Base-by-base conservation (phyloP, 1,140 invertebrate genomes). In the Brachionus sp. region DNA sequence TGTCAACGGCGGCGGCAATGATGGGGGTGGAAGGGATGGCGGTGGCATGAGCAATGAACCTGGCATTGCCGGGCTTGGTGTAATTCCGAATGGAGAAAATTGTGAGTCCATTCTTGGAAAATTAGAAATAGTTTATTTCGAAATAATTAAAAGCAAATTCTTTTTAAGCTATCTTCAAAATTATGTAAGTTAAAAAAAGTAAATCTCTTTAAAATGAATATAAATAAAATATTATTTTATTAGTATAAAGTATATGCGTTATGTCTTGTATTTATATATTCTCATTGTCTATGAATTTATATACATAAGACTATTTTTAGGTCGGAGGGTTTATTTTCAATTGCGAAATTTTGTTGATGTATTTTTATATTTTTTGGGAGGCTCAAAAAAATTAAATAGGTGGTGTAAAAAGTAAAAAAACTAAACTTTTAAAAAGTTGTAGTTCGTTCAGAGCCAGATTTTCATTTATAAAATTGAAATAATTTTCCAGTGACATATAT, bases 91-190 rank as follows among this genome's bases (percentile, higher is more conserved):
- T 29, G 77, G 77, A 80, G 77, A 80, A 66, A 39, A 80, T 35
- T 80, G 77, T 5, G 77, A 66, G 25, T 80, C 77, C 77, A 80
- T 80, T 80, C 16, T 57, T 57, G 35, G 68, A 70, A 37, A 39
- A 25, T 16, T 37, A 16, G n/a, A 25, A 19, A 2, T 2, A 16
- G 5, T 70, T 23, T 70, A 19, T 25, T 23, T 23, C 50, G 7
- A 57, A 57, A 0, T 6, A 23, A 19, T 7, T 19, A 57, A 57
- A 57, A 23, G 5, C 25, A 70, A 35, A 29, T 23, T 29, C 25
- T 13, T 39, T 33, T 19, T 37, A 6, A 70, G 35, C 23, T 70
- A 44, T 70, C n/a, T 57, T 57, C 50, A 57, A 57, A 50, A 57
- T 70, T 70, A 70, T 70, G 68, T 44, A 70, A 44, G 68, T 44